A percentile compares a stretch with the other conserved stretches of the same genome.
These are phyloP conservation scores for Melierax canorus DNA, from an alignment of 2,113 vertebrate species.

Conservation along the genomic window DNA sequence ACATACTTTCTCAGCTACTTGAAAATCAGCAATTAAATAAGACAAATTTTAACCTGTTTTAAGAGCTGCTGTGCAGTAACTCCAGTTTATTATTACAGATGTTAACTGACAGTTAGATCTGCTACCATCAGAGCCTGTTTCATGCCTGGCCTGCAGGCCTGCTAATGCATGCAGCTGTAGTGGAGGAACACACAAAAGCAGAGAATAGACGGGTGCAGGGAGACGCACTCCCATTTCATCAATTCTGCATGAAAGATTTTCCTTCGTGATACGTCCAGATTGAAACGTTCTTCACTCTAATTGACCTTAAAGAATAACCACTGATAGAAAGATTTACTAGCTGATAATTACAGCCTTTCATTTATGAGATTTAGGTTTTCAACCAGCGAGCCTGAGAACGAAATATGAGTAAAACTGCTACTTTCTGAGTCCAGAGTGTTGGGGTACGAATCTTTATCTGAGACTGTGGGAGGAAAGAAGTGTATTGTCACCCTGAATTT, in stretches of 20 bases:
- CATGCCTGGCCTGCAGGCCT: not conserved
- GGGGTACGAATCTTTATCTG: not conserved
- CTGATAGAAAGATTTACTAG: constrained; percentile 24
- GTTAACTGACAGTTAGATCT: not conserved
- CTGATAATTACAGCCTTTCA: not conserved
- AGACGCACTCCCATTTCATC: not conserved
- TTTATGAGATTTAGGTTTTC: not conserved
- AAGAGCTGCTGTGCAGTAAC: not conserved
- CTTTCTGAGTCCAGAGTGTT: not conserved
- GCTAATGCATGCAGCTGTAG: constrained; percentile 71
- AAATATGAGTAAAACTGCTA: not conserved
- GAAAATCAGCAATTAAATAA: not conserved
- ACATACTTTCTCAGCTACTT: no score
- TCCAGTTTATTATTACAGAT: not conserved
- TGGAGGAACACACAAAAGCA: constrained; percentile 37
- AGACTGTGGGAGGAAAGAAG: not conserved
- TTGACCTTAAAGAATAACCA: constrained; percentile 14
- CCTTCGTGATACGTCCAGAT: not conserved
- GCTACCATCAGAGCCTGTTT: not conserved
- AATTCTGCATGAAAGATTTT: not conserved
- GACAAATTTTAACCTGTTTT: not conserved
- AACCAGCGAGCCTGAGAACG: not conserved
- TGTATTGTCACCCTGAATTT: not conserved
- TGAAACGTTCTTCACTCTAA: not conserved
- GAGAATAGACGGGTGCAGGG: constrained; percentile 5